Evolutionary conservation across 1,140 invertebrate genomes (phyloP).

Genomic region (Drosophila prosaltans): DNA sequence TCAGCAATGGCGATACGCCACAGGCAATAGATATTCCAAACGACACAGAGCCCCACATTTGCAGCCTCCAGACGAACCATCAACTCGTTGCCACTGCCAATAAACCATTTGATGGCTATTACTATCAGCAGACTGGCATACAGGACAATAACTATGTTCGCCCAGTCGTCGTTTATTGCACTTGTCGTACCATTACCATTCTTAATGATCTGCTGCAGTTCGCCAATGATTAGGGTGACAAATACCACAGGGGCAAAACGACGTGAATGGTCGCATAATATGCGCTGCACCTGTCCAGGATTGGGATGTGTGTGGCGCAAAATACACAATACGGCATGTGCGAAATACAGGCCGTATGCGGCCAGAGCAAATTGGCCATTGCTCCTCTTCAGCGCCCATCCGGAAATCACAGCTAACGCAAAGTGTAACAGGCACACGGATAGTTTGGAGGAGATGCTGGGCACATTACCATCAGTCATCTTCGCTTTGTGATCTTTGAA

Average conservation of each 20-base stretch:
- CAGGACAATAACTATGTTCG: conserved; percentile 34
- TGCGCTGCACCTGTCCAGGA: conserved; percentile 56
- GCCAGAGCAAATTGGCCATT: conserved; percentile 43
- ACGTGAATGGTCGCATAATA: conserved; percentile 53
- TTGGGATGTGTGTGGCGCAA: conserved; percentile 71
- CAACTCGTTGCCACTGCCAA: conserved; percentile 19
- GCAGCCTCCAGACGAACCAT: conserved; percentile 24
- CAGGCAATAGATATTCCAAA: conserved; percentile 62
- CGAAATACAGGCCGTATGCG: conserved; percentile 63
- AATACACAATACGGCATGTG: conserved; percentile 59
- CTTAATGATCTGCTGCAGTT: conserved; percentile 40
- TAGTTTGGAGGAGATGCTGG: conserved; percentile 47
- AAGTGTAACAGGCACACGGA: conserved; percentile 62
- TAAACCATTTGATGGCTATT: conserved; percentile 34
- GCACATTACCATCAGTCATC: background rate
- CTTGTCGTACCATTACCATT: background rate
- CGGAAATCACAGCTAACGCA: conserved; percentile 58
- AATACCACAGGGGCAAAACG: conserved; percentile 61
- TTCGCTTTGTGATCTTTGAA: background rate
- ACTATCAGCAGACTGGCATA: conserved; percentile 43
- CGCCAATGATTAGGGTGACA: conserved; percentile 57
- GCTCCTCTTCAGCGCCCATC: conserved; percentile 65
- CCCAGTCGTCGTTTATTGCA: background rate
- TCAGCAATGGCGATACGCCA: conserved; percentile 52
- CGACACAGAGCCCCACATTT: conserved; percentile 48